These are phyloP conservation scores for Oceanites oceanicus DNA, from an alignment of 2,113 vertebrate genomes.

Conservation along the genomic window DNA sequence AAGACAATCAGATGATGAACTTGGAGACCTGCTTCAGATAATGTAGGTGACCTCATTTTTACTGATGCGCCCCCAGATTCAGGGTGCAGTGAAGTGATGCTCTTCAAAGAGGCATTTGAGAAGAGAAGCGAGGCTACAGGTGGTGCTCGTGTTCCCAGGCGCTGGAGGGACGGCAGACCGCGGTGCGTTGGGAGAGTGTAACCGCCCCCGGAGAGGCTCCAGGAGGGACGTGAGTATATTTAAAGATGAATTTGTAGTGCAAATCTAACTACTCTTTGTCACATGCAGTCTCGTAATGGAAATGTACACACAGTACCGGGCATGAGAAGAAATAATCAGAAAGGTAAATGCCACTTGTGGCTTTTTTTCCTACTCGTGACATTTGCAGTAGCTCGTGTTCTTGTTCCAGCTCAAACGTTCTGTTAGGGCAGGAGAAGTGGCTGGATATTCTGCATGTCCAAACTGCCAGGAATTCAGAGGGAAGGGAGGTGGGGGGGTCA, in stretches of 20 bases:
- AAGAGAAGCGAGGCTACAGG: background rate
- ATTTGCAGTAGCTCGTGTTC: background rate
- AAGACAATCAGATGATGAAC: accelerated
- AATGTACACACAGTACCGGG: background rate
- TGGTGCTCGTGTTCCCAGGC: background rate
- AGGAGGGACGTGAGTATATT: accelerated
- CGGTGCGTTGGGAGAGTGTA: accelerated
- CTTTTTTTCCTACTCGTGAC: background rate
- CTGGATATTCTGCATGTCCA: background rate
- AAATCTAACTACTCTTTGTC: background rate
- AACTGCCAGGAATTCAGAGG: background rate
- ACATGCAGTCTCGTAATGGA: accelerated
- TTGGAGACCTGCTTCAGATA: accelerated
- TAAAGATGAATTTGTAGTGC: background rate
- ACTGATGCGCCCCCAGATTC: accelerated
- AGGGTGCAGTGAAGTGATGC: background rate
- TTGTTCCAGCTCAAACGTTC: background rate
- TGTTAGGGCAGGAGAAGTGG: background rate
- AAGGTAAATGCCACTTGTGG: slow-evolving; percentile 24
- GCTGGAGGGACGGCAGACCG: background rate
- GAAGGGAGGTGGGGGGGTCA: accelerated
- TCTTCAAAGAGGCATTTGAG: background rate
- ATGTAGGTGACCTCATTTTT: accelerated
- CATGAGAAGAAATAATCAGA: background rate
- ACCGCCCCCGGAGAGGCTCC: accelerated